These are phyloP conservation scores for Galerucella pusilla DNA, from an alignment of 2,888 invertebrate genomes.

Conservation along the genomic window DNA sequence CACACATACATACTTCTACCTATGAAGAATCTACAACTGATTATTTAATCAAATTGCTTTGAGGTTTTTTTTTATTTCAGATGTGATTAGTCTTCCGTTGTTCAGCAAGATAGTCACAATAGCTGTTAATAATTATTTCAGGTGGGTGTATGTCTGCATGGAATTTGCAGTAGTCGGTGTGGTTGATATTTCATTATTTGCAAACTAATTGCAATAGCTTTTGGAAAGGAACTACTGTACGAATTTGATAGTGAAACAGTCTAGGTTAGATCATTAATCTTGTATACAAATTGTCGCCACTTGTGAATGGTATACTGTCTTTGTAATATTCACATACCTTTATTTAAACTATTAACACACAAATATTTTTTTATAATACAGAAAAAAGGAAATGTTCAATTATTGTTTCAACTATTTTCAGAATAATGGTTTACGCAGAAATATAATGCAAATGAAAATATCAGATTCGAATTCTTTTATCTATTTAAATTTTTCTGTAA, in stretches of 20 bases:
- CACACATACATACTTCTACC: not conserved
- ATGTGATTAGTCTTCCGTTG: constrained; percentile 4
- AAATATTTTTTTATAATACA: not conserved
- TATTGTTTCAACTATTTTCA: no score
- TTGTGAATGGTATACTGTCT: no score
- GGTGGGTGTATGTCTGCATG: constrained; percentile 4
- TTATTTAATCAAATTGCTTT: not conserved
- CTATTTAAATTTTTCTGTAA: no score
- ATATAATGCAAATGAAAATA: no score
- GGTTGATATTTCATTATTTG: constrained; percentile 4
- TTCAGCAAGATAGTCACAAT: constrained; percentile 9
- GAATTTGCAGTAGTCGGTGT: constrained; percentile 6
- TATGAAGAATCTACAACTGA: not conserved
- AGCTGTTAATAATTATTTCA: constrained; percentile 12
- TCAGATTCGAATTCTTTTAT: no score
- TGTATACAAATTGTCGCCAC: not conserved
- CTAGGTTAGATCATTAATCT: not conserved
- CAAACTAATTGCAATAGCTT: not conserved
- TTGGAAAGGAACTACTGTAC: not conserved
- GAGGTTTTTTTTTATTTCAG: not conserved
- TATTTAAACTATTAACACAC: not conserved
- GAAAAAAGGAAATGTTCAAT: no score
- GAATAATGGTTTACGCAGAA: no score
- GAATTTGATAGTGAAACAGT: not conserved
- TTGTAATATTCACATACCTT: not conserved